phyloP scores from a whole-genome alignment of 2,113 vertebrate genomes.

The Epinephelus cyanopodus region DNA sequence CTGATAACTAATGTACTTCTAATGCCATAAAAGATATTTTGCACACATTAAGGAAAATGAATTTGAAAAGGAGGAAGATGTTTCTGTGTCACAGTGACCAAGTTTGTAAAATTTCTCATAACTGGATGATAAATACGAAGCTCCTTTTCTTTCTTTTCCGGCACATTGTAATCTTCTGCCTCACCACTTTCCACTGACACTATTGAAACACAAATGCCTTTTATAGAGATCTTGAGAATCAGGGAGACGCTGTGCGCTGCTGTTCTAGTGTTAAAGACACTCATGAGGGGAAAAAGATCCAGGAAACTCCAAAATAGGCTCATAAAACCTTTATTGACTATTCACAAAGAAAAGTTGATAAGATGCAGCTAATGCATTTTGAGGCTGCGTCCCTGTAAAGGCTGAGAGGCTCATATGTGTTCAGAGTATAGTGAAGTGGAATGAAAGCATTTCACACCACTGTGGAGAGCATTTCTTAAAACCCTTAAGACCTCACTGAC shows the following conservation, averaged over 20 bases:
- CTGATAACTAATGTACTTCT: neutral
- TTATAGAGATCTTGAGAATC: slow-evolving; percentile 20
- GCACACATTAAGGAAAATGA: neutral
- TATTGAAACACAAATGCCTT: neutral
- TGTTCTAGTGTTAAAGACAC: slow-evolving; percentile 31
- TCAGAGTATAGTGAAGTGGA: slow-evolving; percentile 6
- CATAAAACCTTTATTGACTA: slow-evolving; percentile 36
- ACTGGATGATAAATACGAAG: neutral
- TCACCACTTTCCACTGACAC: neutral
- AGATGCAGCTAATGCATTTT: slow-evolving; percentile 31
- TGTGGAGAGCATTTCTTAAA: neutral
- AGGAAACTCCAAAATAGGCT: slow-evolving; percentile 26
- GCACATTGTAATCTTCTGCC: neutral
- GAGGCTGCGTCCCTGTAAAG: slow-evolving; percentile 16
- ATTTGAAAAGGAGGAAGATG: neutral
- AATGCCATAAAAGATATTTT: slow-evolving; percentile 11
- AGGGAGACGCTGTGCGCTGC: slow-evolving; percentile 4
- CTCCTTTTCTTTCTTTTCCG: neutral
- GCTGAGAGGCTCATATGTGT: neutral
- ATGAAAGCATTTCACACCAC: neutral
- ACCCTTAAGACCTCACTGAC: neutral
- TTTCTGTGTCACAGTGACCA: slow-evolving; percentile 11
- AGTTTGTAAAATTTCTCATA: neutral
- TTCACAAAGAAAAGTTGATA: slow-evolving; percentile 51
- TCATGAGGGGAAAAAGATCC: neutral